A percentile compares a stretch with the other conserved stretches of the same genome.
Conservation (phyloP, 92 coral and sea anemone genomes). For the Montipora capitata region DNA sequence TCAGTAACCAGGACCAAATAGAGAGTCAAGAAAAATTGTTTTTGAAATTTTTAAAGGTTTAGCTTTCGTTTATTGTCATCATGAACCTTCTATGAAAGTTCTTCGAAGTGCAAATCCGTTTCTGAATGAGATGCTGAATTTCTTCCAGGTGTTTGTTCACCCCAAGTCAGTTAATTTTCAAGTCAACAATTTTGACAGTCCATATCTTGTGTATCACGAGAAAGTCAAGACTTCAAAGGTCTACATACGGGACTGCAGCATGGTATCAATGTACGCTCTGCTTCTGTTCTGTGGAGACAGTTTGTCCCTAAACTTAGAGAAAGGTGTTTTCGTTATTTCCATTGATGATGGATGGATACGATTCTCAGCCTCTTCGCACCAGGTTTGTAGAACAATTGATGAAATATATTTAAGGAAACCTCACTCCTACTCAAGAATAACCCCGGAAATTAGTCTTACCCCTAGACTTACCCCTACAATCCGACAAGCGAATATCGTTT, state of each 20-base stretch:
- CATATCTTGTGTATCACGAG: slow-evolving; percentile 89
- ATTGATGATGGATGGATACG: slow-evolving; percentile 96
- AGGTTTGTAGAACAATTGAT: slow-evolving; percentile 48
- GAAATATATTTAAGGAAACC: not conserved
- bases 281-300: slow-evolving; percentile 91
- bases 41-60: too few species aligned
- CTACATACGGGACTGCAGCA: slow-evolving; percentile 91
- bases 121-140: not conserved
- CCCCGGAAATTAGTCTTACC: too few species aligned
- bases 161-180: slow-evolving; percentile 92
- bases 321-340: slow-evolving; percentile 81
- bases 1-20: too few species aligned
- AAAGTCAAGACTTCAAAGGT: slow-evolving; percentile 97
- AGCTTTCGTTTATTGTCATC: too few species aligned
- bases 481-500: not conserved
- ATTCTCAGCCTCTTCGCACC: slow-evolving; percentile 74
- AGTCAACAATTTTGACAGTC: slow-evolving; percentile 84
- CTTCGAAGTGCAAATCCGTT: too few species aligned
- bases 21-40: too few species aligned
- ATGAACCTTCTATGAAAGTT: too few species aligned
- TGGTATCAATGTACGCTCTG: slow-evolving; percentile 87
- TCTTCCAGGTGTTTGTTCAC: slow-evolving; percentile 84
- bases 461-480: not conserved
- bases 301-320: slow-evolving; percentile 76
- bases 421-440: too few species aligned